A percentile compares a stretch with the other conserved stretches of the same genome.
phyloP scores from a whole-genome alignment of 2,113 vertebrate genomes.

The Hippocampus zosterae region DNA sequence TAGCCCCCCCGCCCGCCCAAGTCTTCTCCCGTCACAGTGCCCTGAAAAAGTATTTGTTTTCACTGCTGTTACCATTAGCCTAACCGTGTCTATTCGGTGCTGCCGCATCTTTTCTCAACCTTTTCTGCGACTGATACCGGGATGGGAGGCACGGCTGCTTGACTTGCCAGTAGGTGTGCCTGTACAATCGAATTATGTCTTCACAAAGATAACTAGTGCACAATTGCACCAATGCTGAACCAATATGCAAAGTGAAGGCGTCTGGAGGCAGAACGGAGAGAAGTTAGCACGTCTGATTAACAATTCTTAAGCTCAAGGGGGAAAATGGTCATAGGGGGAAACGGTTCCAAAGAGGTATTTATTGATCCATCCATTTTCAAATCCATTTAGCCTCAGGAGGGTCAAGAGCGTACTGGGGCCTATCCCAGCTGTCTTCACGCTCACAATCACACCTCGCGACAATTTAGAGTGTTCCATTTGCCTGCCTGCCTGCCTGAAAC shows the following conservation, averaged over 20 bases:
- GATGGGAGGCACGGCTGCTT: background rate
- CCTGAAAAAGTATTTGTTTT: slow-evolving; percentile 30
- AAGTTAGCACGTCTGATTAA: background rate
- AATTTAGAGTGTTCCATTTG: too few relatives aligned
- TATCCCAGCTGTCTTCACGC: too few relatives aligned
- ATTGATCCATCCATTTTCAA: too few relatives aligned
- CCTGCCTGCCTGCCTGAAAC: too few relatives aligned
- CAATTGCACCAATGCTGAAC: background rate
- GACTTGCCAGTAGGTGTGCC: background rate
- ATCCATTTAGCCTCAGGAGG: too few relatives aligned
- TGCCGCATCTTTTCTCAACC: background rate
- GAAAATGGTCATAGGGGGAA: too few relatives aligned
- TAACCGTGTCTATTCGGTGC: slow-evolving; percentile 1
- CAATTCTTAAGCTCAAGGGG: too few relatives aligned
- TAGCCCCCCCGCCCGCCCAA: slow-evolving; percentile 16
- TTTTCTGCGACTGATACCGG: background rate
- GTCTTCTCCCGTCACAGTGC: slow-evolving; percentile 34
- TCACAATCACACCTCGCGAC: too few relatives aligned
- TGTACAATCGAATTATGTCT: background rate
- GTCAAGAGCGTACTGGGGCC: too few relatives aligned
- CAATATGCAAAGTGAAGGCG: background rate
- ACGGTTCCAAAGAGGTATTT: too few relatives aligned
- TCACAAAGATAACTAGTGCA: background rate
- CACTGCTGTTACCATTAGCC: slow-evolving; percentile 43
- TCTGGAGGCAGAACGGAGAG: background rate